Evolutionary conservation across 1,140 invertebrate genomes (phyloP), one percentile per base, ranked within the genome.

Genomic region (Scaptomyza graminum): DNA sequence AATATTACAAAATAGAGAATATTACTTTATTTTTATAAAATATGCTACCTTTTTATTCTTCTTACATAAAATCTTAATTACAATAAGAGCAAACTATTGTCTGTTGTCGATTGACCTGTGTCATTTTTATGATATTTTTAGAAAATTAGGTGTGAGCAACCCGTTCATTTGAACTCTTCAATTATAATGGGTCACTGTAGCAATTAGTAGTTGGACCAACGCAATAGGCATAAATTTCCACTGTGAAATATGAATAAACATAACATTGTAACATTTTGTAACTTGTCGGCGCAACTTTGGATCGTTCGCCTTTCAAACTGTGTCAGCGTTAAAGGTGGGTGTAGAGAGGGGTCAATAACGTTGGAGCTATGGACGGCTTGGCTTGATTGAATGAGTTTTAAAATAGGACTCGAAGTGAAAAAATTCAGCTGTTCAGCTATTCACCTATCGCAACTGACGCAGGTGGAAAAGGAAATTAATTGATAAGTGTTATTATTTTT

Each of bases 291-390:
- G 9, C 43, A 60, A 50, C 57, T 37, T 37, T 22, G 59, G 81
- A 85, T 85, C 81, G 82, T 87, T 85, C 55, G 63, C 39, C 46
- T 62, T 43, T 15, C 68, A 85, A 85, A 81, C 71, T 60, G 74
- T 81, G 81, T 87, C 82, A 87, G 34, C 64, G 5, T 34, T 31
- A 7, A 6, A 34, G 44, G 54, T 44, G 51, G 54, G 49, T n/a
- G 49, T n/a, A 37, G 41, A 64, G 28, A 6, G 71, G 67, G 70
- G 37, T 57, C 47, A 74, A 84, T 69, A 66, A 8, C 31, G 61
- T 56, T 52, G 62, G 56, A 50, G 41, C 22, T 61, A 59, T 50
- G 61, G 59, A 37, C 49, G 61, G 54, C 18, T 65, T 64, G 61
- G 54, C 18, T 65, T 64, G 61, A 73, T 74, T 74, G 70, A 71